phyloP scores from a whole-genome alignment of 2,113 vertebrate species.

The Aspidoscelis tigris region DNA sequence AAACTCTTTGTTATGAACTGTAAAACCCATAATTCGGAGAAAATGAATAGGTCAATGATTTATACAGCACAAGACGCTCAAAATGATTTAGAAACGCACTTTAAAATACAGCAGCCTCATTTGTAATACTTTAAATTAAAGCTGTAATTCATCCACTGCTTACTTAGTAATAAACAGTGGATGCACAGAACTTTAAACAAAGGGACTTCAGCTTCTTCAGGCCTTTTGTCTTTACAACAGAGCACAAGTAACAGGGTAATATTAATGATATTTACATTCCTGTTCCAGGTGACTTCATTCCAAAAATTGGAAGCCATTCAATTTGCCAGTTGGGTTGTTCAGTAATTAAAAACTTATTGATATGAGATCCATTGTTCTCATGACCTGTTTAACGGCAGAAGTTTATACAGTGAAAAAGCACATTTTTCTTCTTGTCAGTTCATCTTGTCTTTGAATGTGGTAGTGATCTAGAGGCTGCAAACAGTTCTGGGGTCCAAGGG shows the following conservation, averaged over 20 bases:
- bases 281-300: constrained; percentile 28
- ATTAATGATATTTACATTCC: constrained; percentile 44
- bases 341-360: not conserved
- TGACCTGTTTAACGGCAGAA: not conserved
- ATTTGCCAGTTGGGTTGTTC: constrained; percentile 10
- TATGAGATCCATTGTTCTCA: not conserved
- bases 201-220: constrained; percentile 8
- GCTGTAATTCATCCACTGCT: not conserved
- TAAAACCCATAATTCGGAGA: constrained; percentile 30
- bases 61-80: constrained; percentile 9
- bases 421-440: not conserved
- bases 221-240: constrained; percentile 31
- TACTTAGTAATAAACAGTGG: constrained; percentile 36
- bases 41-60: constrained; percentile 3
- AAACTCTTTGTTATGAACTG: constrained; percentile 31
- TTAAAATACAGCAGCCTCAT: constrained; percentile 37
- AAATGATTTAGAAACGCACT: constrained; percentile 39
- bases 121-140: constrained; percentile 49
- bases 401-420: not conserved
- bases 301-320: constrained; percentile 35
- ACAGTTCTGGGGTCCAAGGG: no score
- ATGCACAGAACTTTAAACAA: constrained; percentile 29
- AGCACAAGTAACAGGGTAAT: constrained; percentile 33
- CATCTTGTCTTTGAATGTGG: constrained; percentile 14
- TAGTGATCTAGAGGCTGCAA: no score